Percentiles rank a stretch among this genome's conserved stretches.
Evolutionary conservation across 2,888 invertebrate genomes (phyloP).

Genomic region (Leuctra nigra): DNA sequence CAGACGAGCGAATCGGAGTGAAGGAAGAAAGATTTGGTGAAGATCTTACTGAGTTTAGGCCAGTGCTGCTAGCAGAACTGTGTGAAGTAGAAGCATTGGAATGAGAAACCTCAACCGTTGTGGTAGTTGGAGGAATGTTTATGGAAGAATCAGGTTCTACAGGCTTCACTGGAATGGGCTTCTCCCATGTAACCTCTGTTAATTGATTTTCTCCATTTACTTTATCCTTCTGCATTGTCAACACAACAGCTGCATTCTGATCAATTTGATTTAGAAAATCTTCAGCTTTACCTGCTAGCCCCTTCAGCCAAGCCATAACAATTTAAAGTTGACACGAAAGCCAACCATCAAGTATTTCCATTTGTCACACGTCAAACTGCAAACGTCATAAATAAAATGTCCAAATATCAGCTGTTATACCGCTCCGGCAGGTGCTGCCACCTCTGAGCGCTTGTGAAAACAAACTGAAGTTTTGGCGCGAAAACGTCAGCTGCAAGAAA

Average conservation of each 20-base stretch:
- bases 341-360: too few relatives aligned
- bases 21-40: conserved; percentile 19
- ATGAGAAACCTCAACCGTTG: background rate
- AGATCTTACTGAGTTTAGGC: conserved; percentile 16
- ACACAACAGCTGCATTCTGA: conserved; percentile 62
- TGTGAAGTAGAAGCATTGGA: background rate
- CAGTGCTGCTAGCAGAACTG: background rate
- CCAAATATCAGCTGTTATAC: too few relatives aligned
- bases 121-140: background rate
- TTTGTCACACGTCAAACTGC: too few relatives aligned
- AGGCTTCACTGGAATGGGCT: background rate
- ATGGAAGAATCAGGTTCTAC: background rate
- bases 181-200: conserved; percentile 24
- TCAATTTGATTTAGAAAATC: conserved; percentile 66
- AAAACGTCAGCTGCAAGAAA: too few relatives aligned
- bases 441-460: too few relatives aligned
- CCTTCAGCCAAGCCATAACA: conserved; percentile 67
- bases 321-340: too few relatives aligned
- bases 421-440: too few relatives aligned
- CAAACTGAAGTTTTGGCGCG: too few relatives aligned
- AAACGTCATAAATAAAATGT: too few relatives aligned
- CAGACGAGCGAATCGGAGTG: background rate
- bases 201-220: conserved; percentile 9
- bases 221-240: conserved; percentile 38
- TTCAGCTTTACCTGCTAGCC: conserved; percentile 67